A percentile compares a stretch with the other conserved stretches of the same genome.
These are phyloP conservation scores for Bovichtus diacanthus DNA, from an alignment of 2,797 vertebrate species.

Conservation along the genomic window DNA sequence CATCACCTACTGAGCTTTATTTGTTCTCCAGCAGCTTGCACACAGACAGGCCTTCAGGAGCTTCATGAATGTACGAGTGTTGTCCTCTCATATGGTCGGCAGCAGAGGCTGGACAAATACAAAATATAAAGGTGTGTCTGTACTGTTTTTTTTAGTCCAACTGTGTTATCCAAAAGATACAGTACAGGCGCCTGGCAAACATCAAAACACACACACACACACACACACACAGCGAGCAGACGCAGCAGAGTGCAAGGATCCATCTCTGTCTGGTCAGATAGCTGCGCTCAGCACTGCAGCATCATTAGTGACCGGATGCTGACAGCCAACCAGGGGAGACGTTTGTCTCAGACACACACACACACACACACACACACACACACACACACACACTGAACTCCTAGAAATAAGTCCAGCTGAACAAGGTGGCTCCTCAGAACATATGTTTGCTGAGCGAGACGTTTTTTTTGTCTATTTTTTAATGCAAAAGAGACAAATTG, in stretches of 20 bases:
- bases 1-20: conserved; percentile 57
- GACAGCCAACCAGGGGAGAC: conserved; percentile 62
- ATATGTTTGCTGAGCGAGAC: conserved; percentile 41
- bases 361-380: not conserved
- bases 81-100: conserved; percentile 13
- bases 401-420: conserved; percentile 36
- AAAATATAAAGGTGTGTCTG: not conserved
- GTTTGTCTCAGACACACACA: conserved; percentile 64
- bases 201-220: conserved; percentile 20
- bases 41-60: conserved; percentile 24
- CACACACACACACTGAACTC: not conserved
- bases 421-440: conserved; percentile 35
- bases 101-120: conserved; percentile 13
- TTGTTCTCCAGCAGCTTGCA: conserved; percentile 40
- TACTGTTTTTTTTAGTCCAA: conserved; percentile 15
- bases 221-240: conserved; percentile 45
- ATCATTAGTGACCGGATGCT: conserved; percentile 81
- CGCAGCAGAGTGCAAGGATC: conserved; percentile 65
- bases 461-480: conserved; percentile 30
- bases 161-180: conserved; percentile 35
- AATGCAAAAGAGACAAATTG: conserved; percentile 14
- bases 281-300: conserved; percentile 82
- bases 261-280: conserved; percentile 81
- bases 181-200: conserved; percentile 14
- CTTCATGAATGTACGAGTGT: not conserved